Evolutionary conservation across 2,113 vertebrate species (phyloP).

Genomic region (Dascyllus trimaculatus): DNA sequence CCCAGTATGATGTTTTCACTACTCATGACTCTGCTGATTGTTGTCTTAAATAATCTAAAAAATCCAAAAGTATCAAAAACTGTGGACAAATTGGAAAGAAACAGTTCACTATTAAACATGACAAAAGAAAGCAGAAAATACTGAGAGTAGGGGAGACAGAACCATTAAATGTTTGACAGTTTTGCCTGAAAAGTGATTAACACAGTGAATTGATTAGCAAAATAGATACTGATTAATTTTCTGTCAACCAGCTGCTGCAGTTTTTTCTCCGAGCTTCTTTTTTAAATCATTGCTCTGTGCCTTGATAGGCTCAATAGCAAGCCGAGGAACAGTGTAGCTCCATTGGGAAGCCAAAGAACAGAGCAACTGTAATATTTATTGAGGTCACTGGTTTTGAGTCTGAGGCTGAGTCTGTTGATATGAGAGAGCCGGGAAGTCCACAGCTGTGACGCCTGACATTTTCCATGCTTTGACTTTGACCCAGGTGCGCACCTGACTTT

Average conservation of each 20-base stretch:
- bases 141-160: too few species aligned
- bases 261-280: background rate
- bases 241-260: background rate
- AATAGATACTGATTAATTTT: background rate
- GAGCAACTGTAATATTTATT: background rate
- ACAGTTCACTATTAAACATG: background rate
- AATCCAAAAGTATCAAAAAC: background rate
- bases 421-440: conserved; percentile 17
- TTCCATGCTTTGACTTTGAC: conserved; percentile 46
- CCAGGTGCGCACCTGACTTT: conserved; percentile 24
- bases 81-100: background rate
- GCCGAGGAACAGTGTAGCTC: background rate
- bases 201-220: background rate
- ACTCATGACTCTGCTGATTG: background rate
- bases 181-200: background rate
- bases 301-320: background rate
- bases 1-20: background rate
- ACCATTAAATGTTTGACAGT: background rate
- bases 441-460: conserved; percentile 19
- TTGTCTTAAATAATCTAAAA: background rate
- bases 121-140: background rate
- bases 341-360: background rate
- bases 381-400: background rate
- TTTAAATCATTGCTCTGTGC: background rate
- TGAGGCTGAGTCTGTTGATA: conserved; percentile 6